Evolutionary conservation across 2,797 vertebrate genomes (phyloP), one percentile per base, ranked within the genome.

Genomic region (Gila robusta): DNA sequence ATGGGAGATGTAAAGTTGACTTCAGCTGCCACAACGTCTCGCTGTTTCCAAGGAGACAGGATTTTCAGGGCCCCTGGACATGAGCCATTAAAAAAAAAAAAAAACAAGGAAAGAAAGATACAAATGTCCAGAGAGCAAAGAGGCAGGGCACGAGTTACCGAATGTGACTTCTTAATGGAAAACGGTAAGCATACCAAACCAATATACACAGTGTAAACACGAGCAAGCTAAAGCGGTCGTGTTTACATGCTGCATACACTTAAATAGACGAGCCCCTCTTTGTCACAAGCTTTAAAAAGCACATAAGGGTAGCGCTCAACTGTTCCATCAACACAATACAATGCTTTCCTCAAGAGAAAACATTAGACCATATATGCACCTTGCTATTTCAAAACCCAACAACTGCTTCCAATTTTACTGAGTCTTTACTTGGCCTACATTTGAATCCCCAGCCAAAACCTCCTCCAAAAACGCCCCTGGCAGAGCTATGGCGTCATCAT

Each of bases 41-140:
- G 77, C 64, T 32, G 93, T 96, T 95, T 93, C 94, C 94, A 94
- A 92, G 91, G 94, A 94, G 92, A 95, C 93, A 11, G 76, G 88
- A 92, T 92, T 89, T 93, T 89, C 93, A 93, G 91, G 78, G 87
- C 91, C 92, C 83, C 86, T 83, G 92, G 92, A 92, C 90, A 91
- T 86, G 85, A 93, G 88, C 81, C 83, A 79, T 49, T 47, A 88
- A 86, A 90, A 92, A 89, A 91, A 84, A 73, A 92, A 89, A 91
- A 86, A 79, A 23, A 85, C 88, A 86, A 89, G 91, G 84, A 77
- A 89, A 89, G 92, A 87, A 41, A 71, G 80, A 72, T 78, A 72
- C 72, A 78, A 79, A 49, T 70, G 67, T 76, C 70, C 66, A 54
- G 84, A 47, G 39, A 86, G 78, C 82, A 64, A 81, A 84, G 52